Conservation (phyloP, 1,140 invertebrate species). For the Heliothis subflexa region DNA sequence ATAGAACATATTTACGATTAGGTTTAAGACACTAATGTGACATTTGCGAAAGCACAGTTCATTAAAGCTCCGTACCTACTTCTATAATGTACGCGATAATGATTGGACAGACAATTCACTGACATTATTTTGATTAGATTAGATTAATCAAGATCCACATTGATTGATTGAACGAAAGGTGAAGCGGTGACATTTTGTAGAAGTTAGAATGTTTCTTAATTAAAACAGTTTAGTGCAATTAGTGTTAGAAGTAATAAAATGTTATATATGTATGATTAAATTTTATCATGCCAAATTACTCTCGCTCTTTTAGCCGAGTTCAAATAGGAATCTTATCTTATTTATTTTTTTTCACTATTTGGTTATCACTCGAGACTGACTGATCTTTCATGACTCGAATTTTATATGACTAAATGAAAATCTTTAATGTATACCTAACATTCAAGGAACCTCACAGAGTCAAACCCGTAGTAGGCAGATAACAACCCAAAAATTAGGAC, state of each 20-base stretch:
- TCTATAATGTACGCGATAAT: slow-evolving; percentile 9
- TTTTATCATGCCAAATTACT: too few species aligned
- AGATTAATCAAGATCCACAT: slow-evolving; percentile 24
- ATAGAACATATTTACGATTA: background rate
- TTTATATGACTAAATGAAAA: too few species aligned
- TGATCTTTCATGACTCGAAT: too few species aligned
- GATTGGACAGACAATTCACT: slow-evolving; percentile 1
- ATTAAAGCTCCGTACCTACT: slow-evolving; percentile 2
- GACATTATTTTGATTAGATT: slow-evolving; percentile 35
- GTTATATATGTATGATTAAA: too few species aligned
- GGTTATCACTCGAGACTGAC: too few species aligned
- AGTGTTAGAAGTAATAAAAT: too few species aligned
- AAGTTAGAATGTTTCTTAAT: slow-evolving; percentile 22
- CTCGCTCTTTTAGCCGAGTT: too few species aligned
- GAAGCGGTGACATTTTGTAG: slow-evolving; percentile 19
- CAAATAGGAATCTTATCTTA: too few species aligned
- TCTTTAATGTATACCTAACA: too few species aligned
- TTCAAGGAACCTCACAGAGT: background rate
- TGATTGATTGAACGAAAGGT: slow-evolving; percentile 27
- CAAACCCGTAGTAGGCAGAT: background rate
- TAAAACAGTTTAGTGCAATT: background rate
- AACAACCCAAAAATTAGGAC: background rate
- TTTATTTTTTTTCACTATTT: too few species aligned
- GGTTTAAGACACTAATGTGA: background rate
- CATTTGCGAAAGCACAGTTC: slow-evolving; percentile 16